phyloP scores from a whole-genome alignment of 2,888 invertebrate species.

The Melipona bicolor region DNA sequence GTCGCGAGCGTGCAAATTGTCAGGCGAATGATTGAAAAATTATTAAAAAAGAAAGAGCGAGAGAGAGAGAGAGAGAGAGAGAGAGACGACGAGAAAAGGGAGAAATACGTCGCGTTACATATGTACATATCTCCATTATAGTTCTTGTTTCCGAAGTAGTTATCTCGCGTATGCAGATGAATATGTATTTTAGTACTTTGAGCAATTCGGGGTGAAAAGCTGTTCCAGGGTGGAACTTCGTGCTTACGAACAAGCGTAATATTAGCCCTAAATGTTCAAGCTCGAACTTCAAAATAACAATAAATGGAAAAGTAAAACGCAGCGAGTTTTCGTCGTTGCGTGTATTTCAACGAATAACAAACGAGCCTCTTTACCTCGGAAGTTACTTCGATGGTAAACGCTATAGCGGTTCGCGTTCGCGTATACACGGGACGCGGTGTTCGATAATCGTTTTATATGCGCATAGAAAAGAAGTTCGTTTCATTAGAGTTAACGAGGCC shows the following conservation, averaged over 20 bases:
- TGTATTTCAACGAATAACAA: background rate
- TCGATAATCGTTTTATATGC: conserved; percentile 44
- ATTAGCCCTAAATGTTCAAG: conserved; percentile 20
- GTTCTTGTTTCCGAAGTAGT: conserved; percentile 29
- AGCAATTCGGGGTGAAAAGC: conserved; percentile 37
- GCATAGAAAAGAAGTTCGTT: conserved; percentile 29
- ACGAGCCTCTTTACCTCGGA: accelerated
- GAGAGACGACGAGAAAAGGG: too few relatives aligned
- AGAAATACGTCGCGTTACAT: background rate
- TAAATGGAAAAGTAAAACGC: conserved; percentile 13
- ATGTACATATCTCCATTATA: conserved; percentile 6
- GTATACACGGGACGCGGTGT: background rate
- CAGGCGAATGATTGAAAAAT: background rate
- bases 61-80: background rate
- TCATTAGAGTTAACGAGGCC: conserved; percentile 43
- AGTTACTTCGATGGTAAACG: background rate
- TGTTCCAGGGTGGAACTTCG: conserved; percentile 14
- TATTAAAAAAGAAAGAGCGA: background rate
- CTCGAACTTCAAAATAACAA: conserved; percentile 20
- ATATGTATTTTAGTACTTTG: conserved; percentile 39
- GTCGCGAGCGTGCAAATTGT: background rate
- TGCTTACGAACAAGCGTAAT: conserved; percentile 28
- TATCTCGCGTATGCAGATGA: conserved; percentile 31
- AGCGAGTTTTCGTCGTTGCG: background rate
- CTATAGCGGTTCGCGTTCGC: background rate